Evolutionary conservation across 2,797 vertebrate genomes (phyloP), one percentile per base, ranked within the genome.

Genomic region (Hipposideros larvatus): DNA sequence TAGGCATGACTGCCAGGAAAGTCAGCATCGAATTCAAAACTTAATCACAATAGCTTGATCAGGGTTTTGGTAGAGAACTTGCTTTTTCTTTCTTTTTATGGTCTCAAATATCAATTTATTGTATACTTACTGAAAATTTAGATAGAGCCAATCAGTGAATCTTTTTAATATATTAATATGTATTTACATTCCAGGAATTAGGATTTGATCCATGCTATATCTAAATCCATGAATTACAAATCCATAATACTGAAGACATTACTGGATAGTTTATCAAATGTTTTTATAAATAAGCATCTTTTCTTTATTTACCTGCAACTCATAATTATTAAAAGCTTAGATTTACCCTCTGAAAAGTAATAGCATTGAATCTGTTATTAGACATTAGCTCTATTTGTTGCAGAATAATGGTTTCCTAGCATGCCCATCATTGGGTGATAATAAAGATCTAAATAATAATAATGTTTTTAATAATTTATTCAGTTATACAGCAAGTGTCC

Each of bases 391-490:
- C 28, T 77, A 63, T 70, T 77, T 95, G 78, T 88, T 83, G 37
- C 51, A 87, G 34, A 37, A 51, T 84, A 90, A 91, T 43, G 43
- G 22, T 70, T 93, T 97, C 68, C 28, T 93, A 78, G 37, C 9
- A 59, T 94, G 51, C n/a, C 31, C n/a, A 93, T 93, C 75, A 94
- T 94, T 84, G 91, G 86, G 31, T 87, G 37, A 90, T 96, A 96
- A 96, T 94, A 96, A 95, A 94, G 61, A 84, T 59, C 88, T 95
- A 91, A 95, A 96, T 90, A 97, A 95, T 90, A 95, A 96, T 87
- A 82, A 89, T 34, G 11, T 31, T 87, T 43, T 97, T 92, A 96
- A 96, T 97, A 97, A 97, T 97, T 91, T 34, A 97, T 93, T 78
- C 93, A 55, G 43, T 74, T 92, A 92, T 96, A 96, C 2, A 96